phyloP scores from a whole-genome alignment of 2,888 invertebrate species.

The Lumbricus terrestris region DNA sequence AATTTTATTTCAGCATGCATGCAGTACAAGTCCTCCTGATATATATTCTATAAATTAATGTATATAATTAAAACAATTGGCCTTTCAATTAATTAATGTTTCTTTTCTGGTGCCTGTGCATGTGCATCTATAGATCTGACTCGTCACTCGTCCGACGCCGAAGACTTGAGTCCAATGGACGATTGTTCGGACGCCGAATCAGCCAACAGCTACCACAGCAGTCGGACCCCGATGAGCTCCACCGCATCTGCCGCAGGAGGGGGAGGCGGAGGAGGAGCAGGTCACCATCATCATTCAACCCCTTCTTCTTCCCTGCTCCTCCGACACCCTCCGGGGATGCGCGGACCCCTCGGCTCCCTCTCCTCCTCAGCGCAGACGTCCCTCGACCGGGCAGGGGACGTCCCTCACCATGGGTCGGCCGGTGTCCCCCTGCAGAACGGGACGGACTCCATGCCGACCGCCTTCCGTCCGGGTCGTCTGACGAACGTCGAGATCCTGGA shows the following conservation, averaged over 20 bases:
- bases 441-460: conserved; percentile 43
- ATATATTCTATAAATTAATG: no score
- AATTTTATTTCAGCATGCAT: no score
- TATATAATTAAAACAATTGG: no score
- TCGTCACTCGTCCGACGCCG: not conserved
- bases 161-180: not conserved
- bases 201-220: not conserved
- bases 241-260: not conserved
- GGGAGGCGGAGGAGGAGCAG: not conserved
- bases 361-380: not conserved
- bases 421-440: not conserved
- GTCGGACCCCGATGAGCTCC: not conserved
- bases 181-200: not conserved
- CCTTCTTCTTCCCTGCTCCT: not conserved
- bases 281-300: not conserved
- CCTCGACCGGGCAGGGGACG: not conserved
- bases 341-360: not conserved
- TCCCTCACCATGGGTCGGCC: not conserved
- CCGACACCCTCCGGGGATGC: not conserved
- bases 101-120: no score
- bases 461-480: conserved; percentile 60
- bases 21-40: no score
- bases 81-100: no score
- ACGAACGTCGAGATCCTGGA: conserved; percentile 75
- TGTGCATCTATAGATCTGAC: no score